Percentiles rank a stretch among this genome's conserved stretches.
Conservation (phyloP, 2,888 invertebrate species). For the Biston betularia region DNA sequence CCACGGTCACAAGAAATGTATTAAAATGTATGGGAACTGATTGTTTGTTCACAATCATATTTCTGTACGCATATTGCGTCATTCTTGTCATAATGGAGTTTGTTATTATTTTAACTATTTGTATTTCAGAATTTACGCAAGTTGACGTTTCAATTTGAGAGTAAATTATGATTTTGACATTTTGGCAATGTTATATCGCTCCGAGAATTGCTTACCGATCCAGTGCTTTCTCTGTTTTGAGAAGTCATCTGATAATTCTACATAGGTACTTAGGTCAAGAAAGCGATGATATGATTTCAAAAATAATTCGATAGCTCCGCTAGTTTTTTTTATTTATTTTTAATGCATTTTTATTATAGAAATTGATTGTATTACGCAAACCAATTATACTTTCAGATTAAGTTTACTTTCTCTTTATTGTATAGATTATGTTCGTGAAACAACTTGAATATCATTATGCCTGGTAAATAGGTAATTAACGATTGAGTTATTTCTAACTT, state of each 20-base stretch:
- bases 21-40: slow-evolving; percentile 69
- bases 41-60: slow-evolving; percentile 59
- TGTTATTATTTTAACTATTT: slow-evolving; percentile 5
- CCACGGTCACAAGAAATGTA: slow-evolving; percentile 62
- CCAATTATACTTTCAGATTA: slow-evolving; percentile 36
- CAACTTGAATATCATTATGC: not conserved
- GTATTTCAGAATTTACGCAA: not conserved
- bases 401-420: slow-evolving; percentile 28
- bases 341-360: slow-evolving; percentile 21
- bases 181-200: no score
- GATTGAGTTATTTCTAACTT: not conserved
- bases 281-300: slow-evolving; percentile 38
- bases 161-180: no score
- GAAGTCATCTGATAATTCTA: no score
- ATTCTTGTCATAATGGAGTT: slow-evolving; percentile 47
- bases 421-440: slow-evolving; percentile 5
- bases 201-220: no score
- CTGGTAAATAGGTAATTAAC: not conserved
- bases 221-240: no score
- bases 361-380: slow-evolving; percentile 39
- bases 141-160: no score
- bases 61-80: slow-evolving; percentile 56
- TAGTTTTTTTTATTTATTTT: slow-evolving; percentile 22
- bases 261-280: no score
- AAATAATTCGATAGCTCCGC: slow-evolving; percentile 46